A percentile compares a stretch with the other conserved stretches of the same genome.
phyloP scores from a whole-genome alignment of 2,888 invertebrate species.

The Eilema depressum region DNA sequence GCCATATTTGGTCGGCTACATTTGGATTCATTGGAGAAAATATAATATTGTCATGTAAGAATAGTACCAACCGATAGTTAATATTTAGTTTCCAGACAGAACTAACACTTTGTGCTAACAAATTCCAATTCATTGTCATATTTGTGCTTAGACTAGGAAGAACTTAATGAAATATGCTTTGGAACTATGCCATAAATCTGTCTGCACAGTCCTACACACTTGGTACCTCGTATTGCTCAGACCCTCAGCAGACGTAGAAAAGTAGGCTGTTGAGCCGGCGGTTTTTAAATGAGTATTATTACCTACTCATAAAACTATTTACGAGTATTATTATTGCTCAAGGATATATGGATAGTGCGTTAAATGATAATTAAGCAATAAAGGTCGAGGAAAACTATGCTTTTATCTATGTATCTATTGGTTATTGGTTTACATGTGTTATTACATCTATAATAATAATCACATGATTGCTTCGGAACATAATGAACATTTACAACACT shows the following conservation, averaged over 20 bases:
- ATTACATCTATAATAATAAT: slow-evolving; percentile 20
- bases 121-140: not conserved
- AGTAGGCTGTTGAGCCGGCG: not conserved
- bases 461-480: slow-evolving; percentile 40
- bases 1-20: not conserved
- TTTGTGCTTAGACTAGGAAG: not conserved
- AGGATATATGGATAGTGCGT: not conserved
- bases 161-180: not conserved
- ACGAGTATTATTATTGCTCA: not conserved
- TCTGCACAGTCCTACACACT: not conserved
- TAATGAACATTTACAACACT: slow-evolving; percentile 38
- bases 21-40: not conserved
- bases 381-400: not conserved
- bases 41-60: not conserved
- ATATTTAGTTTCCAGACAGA: not conserved
- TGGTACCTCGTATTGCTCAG: not conserved
- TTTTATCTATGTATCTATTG: not conserved
- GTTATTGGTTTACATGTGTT: not conserved
- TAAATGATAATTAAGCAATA: not conserved
- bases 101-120: not conserved
- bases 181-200: not conserved
- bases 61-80: not conserved
- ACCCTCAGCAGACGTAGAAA: not conserved
- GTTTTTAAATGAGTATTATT: not conserved
- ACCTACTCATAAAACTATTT: not conserved